Base-by-base conservation (phyloP, 2,888 invertebrate genomes). In the Drosophila setosimentum region DNA sequence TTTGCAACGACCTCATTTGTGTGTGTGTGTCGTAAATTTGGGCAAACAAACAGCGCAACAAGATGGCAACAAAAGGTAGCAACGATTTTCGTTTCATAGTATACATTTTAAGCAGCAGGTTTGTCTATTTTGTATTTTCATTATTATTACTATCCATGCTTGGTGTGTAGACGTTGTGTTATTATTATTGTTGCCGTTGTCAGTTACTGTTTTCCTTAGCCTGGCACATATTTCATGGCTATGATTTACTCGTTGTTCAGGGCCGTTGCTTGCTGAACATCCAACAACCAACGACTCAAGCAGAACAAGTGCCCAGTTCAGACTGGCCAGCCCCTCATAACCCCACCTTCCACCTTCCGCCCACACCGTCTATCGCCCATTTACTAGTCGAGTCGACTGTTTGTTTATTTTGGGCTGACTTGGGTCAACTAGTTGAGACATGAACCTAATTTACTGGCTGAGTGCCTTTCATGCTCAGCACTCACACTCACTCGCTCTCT, bases 361-460 rank as follows among this genome's bases (percentile, higher is more conserved):
- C 32, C 55, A 64, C 30, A 55, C n/a, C 21, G 24, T 4, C 5
- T 35, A 27, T 27, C 21, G 60, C 57, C 50, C 68, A 42, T 58
- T 58, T 35, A 57, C 49, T 60, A 42, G 16, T 49, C 21, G 57
- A 64, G 59, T 67, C 30, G 53, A 74, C 68, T 85, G 75, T 81
- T 74, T 90, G 90, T 85, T 89, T 79, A 68, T 75, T 78, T 80
- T 85, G 74, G 82, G 65, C 89, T 78, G 71, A 76, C 75, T 87
- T 79, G 83, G 90, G 87, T 87, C 87, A 90, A 83, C 82, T 89
- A 87, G 89, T 90, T 86, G 80, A 86, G 90, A 87, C 90, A 90
- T 88, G 90, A 88, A 87, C 87, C 90, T 87, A 90, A 87, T 87
- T 87, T 87, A 80, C 83, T 87, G 87, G 75, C 90, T 88, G 87